These are phyloP conservation scores for Schizaphis graminum DNA, from an alignment of 2,888 invertebrate genomes.

Conservation along the genomic window DNA sequence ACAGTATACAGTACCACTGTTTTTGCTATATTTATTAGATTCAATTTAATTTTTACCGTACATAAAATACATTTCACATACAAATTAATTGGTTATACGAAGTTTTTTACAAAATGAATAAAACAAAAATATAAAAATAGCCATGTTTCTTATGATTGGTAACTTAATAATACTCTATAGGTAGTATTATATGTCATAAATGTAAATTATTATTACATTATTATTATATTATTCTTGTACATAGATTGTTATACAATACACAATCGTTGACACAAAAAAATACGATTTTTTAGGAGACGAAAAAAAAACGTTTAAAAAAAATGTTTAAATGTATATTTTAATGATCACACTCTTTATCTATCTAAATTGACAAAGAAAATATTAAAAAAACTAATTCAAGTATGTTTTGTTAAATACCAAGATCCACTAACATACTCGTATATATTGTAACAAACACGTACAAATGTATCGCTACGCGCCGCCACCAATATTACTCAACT, in stretches of 20 bases:
- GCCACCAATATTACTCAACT: too few relatives aligned
- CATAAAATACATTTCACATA: background rate
- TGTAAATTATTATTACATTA: too few relatives aligned
- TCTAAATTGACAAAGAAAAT: background rate
- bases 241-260: background rate
- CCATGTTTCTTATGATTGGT: background rate
- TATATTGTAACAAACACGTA: too few relatives aligned
- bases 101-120: background rate
- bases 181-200: background rate
- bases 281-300: too few relatives aligned
- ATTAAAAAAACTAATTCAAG: background rate
- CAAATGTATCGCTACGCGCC: too few relatives aligned
- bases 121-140: background rate
- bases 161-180: background rate
- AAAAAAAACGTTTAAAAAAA: too few relatives aligned
- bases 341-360: background rate
- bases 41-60: background rate
- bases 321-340: background rate
- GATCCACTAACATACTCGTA: background rate
- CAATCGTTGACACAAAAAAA: too few relatives aligned
- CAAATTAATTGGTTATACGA: background rate
- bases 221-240: too few relatives aligned
- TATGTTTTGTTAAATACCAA: background rate
- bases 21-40: background rate
- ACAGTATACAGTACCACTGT: background rate